Evolutionary conservation across 2,113 vertebrate genomes (phyloP), one percentile per base, ranked within the genome.

Genomic region (Paradoxurus hermaphroditus): DNA sequence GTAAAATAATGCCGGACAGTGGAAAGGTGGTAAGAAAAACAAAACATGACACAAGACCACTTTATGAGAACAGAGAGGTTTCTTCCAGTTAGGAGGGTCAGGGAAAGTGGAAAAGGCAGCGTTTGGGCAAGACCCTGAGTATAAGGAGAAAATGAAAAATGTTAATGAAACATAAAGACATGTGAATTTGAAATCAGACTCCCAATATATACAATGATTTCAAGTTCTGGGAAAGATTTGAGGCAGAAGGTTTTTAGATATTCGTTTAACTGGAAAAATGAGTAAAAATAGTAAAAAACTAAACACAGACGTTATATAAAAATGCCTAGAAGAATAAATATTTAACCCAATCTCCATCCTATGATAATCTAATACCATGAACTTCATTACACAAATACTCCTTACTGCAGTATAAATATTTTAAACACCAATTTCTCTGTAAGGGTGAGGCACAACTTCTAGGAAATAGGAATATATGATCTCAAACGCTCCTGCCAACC

Each of bases 111-210:
- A 46, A 90, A 86, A 95, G 92, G 63, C 18, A 67, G 27, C 16
- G 81, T 89, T 67, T 68, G 77, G 59, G 49, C 31, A 49, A 95
- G 68, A 84, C 16, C 15, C 44, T 70, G 13, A 86, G 11, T 83
- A 1, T 41, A 83, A 27, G 44, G 0, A 91, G 79, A 96, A 86
- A 92, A 92, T 82, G 31, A 91, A 92, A 95, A 90, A 90, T 87
- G 27, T 53, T 85, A 94, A 51, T 84, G n/a, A 83, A 7, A n/a
- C 10, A 70, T 18, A 83, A 96, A 95, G 79, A 49, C 16, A 62
- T n/a, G 7, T 65, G 49, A 67, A 75, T 65, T 67, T 95, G 49
- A 68, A 94, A 86, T 95, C 87, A 90, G 73, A 86, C 21, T 93
- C 27, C 12, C 21, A 70, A 75, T 34, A 91, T 41, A 56, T 23